Base-by-base conservation (phyloP, 64 coral and sea anemone species). In the Anthopleura sola region DNA sequence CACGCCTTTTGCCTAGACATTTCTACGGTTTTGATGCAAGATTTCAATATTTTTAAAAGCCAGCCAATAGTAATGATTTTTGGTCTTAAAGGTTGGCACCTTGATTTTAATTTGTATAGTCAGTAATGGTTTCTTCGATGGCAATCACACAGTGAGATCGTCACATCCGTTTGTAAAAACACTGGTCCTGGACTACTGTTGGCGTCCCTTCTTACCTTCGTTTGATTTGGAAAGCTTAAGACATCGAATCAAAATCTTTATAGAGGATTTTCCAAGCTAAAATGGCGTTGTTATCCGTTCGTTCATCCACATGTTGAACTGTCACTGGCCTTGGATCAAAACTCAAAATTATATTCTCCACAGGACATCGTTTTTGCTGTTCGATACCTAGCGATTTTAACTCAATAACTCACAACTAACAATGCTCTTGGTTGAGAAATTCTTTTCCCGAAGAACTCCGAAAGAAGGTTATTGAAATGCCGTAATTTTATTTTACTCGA, bases 351-450 rank as follows among this genome's bases (percentile, higher is more conserved):
- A 2, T 24, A 32, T 36, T 71, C 66, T 15, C 66, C 29, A 34
- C 66, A 34, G 66, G 66, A 71, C 66, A 34, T 71, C 29, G 66
- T 14, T 71, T 29, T 34, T 32, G n/a, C 66, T 26, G 21, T 71
- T 32, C 28, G n/a, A 34, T 71, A 3, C 5, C 66, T 1, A 71
- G n/a, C 11, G 21, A 66, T 26, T 66, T 64, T 26, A 66, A 66
- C 24, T 28, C 12, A 71, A n/a, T 71, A 71, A 71, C 1, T 12
- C 2, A 71, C 6, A 18, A 5, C 6, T 12, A 31, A 79, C 18
- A 46, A 79, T 79, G 76, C 76, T 79, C 20, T 48, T 79, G 44
- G 37, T 79, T 0, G 76, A 79, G 76, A 79, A 79, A 79, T 79
- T 79, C 15, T 48, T 79, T 5, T 29, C 37, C 23, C 34, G 76